Evolutionary conservation across 2,113 vertebrate species (phyloP).

Genomic region (Bombycilla garrulus): DNA sequence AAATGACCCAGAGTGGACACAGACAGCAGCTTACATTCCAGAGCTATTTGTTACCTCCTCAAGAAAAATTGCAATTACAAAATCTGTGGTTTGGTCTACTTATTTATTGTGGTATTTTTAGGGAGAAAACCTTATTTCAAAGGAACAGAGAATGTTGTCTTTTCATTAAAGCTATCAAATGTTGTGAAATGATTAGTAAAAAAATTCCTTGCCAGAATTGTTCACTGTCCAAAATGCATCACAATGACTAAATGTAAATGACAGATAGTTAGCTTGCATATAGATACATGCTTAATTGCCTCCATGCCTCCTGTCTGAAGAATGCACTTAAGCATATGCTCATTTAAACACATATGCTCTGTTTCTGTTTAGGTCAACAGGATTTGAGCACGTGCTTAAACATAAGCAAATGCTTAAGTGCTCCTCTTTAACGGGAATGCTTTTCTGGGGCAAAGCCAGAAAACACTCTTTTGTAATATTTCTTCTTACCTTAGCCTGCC

Average conservation of each 20-base stretch:
- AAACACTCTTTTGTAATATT: neutral
- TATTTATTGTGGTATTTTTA: neutral
- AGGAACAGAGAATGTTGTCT: neutral
- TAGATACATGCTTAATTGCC: slow-evolving; percentile 47
- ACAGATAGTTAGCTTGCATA: slow-evolving; percentile 53
- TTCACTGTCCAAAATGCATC: slow-evolving; percentile 52
- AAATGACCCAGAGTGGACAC: slow-evolving; percentile 57
- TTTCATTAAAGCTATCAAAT: slow-evolving; percentile 42
- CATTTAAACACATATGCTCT: slow-evolving; percentile 54
- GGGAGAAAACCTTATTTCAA: neutral
- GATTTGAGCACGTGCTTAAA: slow-evolving; percentile 37
- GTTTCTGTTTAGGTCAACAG: slow-evolving; percentile 45
- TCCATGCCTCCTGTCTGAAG: slow-evolving; percentile 40
- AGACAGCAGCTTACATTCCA: neutral
- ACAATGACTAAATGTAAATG: slow-evolving; percentile 44
- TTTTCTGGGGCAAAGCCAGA: neutral
- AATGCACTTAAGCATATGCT: slow-evolving; percentile 53
- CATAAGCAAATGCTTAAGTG: slow-evolving; percentile 36
- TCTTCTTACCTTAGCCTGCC: neutral
- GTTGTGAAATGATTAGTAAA: slow-evolving; percentile 24
- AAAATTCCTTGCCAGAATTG: slow-evolving; percentile 39
- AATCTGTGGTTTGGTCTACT: neutral
- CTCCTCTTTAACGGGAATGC: neutral
- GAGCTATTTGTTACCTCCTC: neutral
- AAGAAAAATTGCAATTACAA: neutral